Conservation (phyloP, 2,797 vertebrate species). For the Coluber constrictor region DNA sequence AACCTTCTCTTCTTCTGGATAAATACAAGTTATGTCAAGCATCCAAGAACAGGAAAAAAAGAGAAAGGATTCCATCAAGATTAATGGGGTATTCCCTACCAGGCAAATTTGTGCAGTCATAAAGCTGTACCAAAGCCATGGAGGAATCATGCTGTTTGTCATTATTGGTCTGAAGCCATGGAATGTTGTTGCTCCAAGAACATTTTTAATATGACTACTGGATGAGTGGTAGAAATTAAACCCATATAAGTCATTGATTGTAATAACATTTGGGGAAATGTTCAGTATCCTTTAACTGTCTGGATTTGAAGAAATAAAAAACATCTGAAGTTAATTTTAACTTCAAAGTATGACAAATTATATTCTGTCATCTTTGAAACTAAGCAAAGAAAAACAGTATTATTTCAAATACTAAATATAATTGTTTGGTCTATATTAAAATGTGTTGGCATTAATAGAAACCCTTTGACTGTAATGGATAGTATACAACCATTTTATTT, state of each 20-base stretch:
- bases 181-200: background rate
- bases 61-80: background rate
- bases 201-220: background rate
- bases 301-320: background rate
- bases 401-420: background rate
- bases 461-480: background rate
- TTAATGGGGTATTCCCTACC: background rate
- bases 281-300: background rate
- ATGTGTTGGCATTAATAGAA: slow-evolving; percentile 10
- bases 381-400: background rate
- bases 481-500: slow-evolving; percentile 28
- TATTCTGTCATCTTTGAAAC: background rate
- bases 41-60: background rate
- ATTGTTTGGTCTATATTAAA: slow-evolving; percentile 1
- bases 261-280: background rate
- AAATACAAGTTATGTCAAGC: background rate
- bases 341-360: background rate
- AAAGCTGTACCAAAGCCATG: background rate
- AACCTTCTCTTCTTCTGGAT: background rate
- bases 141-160: background rate
- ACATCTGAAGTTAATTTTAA: background rate
- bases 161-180: background rate
- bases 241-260: background rate
- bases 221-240: background rate
- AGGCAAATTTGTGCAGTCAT: background rate